Base-by-base conservation (phyloP, 2,113 vertebrate genomes). In the Typhlomys cinereus region DNA sequence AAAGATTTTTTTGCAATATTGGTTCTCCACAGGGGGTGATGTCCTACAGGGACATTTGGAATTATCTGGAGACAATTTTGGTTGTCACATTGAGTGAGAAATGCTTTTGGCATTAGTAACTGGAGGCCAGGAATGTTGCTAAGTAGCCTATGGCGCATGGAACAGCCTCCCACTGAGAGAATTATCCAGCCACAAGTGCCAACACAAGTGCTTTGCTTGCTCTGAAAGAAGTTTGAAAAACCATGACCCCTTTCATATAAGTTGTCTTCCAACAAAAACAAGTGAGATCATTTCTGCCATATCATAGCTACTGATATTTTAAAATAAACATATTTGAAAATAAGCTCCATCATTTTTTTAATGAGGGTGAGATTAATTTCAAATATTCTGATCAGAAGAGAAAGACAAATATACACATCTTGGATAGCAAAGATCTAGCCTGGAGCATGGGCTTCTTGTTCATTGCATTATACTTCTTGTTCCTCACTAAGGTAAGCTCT, bases 251-350 rank as follows among this genome's bases (percentile, higher is more conserved):
- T 84, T 62, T 27, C n/a, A n/a, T n/a, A n/a, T n/a, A n/a, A n/a
- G n/a, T n/a, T n/a, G n/a, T n/a, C n/a, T n/a, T n/a, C n/a, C n/a
- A n/a, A n/a, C n/a, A n/a, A n/a, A n/a, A n/a, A n/a, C n/a, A n/a
- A n/a, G n/a, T 7, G 13, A 59, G 64, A 2, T 44, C 34, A 50
- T 75, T 59, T 81, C 31, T 82, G 25, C 25, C 46, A 64, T 25
- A 20, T 31, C 34, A 85, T 54, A 70, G 70, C 62, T 62, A 57
- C 25, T 36, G 18, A 62, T 41, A 70, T 71, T 88, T 86, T 82
- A n/a, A 69, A 93, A n/a, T 85, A 89, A 85, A 79, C 59, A 27
- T 20, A 67, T 88, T 57, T 41, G n/a, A 75, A 82, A 50, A 85
- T 85, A 61, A n/a, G 41, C 85, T 17, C 20, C 48, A 64, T 39